These are phyloP conservation scores for Centrocercus urophasianus DNA, from an alignment of 2,113 vertebrate species.

Conservation along the genomic window DNA sequence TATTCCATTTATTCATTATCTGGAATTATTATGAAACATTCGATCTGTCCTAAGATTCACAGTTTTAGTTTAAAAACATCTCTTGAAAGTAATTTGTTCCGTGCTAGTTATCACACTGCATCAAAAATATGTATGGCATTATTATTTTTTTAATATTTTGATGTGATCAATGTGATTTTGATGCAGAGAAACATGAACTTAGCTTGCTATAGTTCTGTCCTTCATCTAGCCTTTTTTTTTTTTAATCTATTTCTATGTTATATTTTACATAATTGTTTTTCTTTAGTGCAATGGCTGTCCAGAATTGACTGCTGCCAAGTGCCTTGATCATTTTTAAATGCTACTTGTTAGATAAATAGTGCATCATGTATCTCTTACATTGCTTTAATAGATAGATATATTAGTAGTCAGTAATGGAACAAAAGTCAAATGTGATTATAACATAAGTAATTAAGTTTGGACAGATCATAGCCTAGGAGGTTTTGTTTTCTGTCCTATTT, in stretches of 20 bases:
- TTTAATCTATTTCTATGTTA: not conserved
- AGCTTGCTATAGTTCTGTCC: not conserved
- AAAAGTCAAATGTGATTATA: not conserved
- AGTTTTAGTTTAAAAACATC: not conserved
- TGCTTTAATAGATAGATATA: not conserved
- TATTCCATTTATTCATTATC: not conserved
- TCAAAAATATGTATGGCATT: not conserved
- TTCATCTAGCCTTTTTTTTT: not conserved
- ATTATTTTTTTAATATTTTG: not conserved
- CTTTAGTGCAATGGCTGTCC: not conserved
- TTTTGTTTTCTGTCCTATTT: not conserved
- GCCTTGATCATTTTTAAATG: not conserved
- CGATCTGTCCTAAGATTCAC: not conserved
- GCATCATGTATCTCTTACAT: not conserved
- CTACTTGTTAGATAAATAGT: not conserved
- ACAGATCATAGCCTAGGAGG: not conserved
- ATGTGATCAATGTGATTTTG: not conserved
- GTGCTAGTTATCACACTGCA: not conserved
- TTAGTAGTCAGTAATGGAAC: not conserved
- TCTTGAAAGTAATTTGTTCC: not conserved
- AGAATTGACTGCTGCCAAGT: not conserved
- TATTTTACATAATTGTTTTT: not conserved
- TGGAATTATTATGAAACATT: not conserved
- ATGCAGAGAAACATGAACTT: not conserved
- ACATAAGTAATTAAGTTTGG: not conserved